phyloP scores from a whole-genome alignment of 1,140 invertebrate genomes.

The Radopholus similis region DNA sequence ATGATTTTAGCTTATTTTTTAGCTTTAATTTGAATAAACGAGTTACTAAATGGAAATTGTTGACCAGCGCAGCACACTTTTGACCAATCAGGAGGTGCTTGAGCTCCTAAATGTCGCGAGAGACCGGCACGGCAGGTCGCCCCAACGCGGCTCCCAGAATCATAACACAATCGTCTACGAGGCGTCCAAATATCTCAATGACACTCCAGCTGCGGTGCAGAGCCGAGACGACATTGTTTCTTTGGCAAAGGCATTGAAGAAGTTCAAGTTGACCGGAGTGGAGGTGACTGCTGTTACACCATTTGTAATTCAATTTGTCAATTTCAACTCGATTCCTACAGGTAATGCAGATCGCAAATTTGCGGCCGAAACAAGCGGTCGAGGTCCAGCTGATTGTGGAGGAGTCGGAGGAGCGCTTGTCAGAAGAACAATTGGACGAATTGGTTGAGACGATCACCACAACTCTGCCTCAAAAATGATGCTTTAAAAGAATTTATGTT shows the following conservation, averaged over 20 bases:
- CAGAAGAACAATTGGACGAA: slow-evolving; percentile 32
- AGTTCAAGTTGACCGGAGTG: slow-evolving; percentile 32
- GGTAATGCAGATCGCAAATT: slow-evolving; percentile 29
- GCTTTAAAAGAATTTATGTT: neutral
- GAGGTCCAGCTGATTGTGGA: slow-evolving; percentile 35
- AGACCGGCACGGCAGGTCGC: neutral
- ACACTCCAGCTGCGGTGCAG: slow-evolving; percentile 16
- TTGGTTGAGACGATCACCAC: slow-evolving; percentile 20
- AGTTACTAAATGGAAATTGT: slow-evolving; percentile 38
- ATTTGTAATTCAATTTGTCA: neutral
- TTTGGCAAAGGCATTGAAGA: slow-evolving; percentile 15
- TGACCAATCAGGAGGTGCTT: slow-evolving; percentile 30
- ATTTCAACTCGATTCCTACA: neutral
- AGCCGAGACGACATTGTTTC: slow-evolving; percentile 7
- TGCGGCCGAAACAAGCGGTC: slow-evolving; percentile 27
- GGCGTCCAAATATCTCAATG: slow-evolving; percentile 27
- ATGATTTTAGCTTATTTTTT: no score
- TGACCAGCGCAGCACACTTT: slow-evolving; percentile 18
- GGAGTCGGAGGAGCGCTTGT: slow-evolving; percentile 27
- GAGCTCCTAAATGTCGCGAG: slow-evolving; percentile 28
- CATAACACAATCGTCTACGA: slow-evolving; percentile 36
- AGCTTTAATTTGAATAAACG: no score
- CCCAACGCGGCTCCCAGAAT: slow-evolving; percentile 24
- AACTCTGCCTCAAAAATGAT: slow-evolving; percentile 4
- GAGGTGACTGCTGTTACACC: slow-evolving; percentile 4